Evolutionary conservation across 2,113 vertebrate species (phyloP).

Genomic region (Bagarius yarrelli): DNA sequence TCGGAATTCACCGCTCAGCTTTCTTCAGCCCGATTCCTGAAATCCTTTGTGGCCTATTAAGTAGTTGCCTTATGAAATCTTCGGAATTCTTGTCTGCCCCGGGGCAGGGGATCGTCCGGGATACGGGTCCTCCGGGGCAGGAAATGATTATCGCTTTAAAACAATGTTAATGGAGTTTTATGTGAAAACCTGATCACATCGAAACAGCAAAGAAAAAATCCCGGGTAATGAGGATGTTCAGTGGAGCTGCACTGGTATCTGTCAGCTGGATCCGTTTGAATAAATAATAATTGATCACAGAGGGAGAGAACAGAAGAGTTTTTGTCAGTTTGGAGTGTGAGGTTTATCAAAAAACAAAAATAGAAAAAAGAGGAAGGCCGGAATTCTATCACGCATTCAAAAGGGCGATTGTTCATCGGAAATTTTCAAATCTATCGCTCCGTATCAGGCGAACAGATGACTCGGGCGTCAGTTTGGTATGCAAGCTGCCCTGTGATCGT

Average conservation of each 20-base stretch:
- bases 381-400: conserved; percentile 71
- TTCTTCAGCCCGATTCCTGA: not conserved
- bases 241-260: conserved; percentile 58
- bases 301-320: conserved; percentile 66
- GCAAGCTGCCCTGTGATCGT: conserved; percentile 67
- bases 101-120: not conserved
- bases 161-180: conserved; percentile 8
- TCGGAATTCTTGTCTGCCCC: not conserved
- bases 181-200: not conserved
- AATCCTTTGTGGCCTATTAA: conserved; percentile 27
- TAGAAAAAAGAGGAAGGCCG: conserved; percentile 56
- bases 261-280: conserved; percentile 61
- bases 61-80: conserved; percentile 12
- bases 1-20: not conserved
- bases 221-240: conserved; percentile 52
- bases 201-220: not conserved
- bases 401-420: conserved; percentile 64
- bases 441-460: conserved; percentile 67
- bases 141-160: not conserved
- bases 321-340: conserved; percentile 68
- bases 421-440: conserved; percentile 73
- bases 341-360: conserved; percentile 34
- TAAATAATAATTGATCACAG: conserved; percentile 66
- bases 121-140: not conserved
- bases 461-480: conserved; percentile 65